These are phyloP conservation scores for Chaunax sp. DNA, from an alignment of 2,797 vertebrate species.

Conservation along the genomic window DNA sequence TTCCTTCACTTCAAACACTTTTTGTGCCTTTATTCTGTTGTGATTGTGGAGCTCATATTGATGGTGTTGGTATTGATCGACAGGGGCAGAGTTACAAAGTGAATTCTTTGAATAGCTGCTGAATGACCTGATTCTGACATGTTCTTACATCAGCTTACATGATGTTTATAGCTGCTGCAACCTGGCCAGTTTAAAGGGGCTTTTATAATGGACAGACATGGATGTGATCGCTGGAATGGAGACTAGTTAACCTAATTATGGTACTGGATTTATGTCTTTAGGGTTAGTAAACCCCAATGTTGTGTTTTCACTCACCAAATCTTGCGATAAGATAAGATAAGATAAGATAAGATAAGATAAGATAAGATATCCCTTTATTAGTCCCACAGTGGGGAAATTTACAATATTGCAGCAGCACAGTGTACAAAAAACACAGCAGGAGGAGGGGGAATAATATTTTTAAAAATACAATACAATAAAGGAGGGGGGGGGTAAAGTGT, in stretches of 20 bases:
- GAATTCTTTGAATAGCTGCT: conserved; percentile 4
- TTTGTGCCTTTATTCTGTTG: not conserved
- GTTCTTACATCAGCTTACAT: not conserved
- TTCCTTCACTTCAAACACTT: not conserved
- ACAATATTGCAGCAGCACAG: too few relatives aligned
- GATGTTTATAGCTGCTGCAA: conserved; percentile 8
- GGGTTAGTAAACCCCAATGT: too few relatives aligned
- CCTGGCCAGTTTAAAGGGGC: conserved; percentile 4
- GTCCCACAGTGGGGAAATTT: too few relatives aligned
- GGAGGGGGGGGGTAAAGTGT: too few relatives aligned
- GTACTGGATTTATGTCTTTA: not conserved
- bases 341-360: too few relatives aligned
- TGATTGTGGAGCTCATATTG: conserved; percentile 10
- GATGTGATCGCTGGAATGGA: not conserved
- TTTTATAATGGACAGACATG: conserved; percentile 4
- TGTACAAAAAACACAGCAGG: too few relatives aligned
- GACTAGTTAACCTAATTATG: conserved; percentile 21
- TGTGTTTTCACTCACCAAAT: too few relatives aligned
- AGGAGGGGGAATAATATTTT: too few relatives aligned
- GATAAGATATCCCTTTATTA: too few relatives aligned
- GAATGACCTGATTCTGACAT: conserved; percentile 23
- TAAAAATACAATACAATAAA: too few relatives aligned
- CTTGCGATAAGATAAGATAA: too few relatives aligned
- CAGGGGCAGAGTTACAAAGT: conserved; percentile 6
- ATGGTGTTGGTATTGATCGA: conserved; percentile 11